Evolutionary conservation across 2,888 invertebrate species (phyloP).

Genomic region (Carpatolechia fugitivella): DNA sequence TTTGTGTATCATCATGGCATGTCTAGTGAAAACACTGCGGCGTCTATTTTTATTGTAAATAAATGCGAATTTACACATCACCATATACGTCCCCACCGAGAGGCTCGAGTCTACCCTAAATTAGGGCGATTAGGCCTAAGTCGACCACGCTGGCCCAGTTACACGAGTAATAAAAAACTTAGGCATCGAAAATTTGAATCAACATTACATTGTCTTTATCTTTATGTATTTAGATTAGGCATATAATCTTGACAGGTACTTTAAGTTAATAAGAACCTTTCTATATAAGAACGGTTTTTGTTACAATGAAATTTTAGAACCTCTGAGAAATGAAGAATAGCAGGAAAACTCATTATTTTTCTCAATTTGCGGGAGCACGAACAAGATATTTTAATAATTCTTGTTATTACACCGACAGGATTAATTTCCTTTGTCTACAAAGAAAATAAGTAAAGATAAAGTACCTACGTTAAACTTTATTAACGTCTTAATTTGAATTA

Average conservation of each 20-base stretch:
- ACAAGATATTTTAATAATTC: constrained; percentile 2
- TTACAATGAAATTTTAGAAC: constrained; percentile 7
- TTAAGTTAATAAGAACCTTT: not conserved
- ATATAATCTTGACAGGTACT: too few species aligned
- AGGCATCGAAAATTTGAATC: too few species aligned
- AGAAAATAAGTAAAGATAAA: not conserved
- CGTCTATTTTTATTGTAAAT: too few species aligned
- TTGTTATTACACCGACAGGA: not conserved
- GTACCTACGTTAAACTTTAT: not conserved
- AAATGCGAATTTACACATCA: too few species aligned
- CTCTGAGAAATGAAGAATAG: constrained; percentile 4
- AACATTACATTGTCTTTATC: too few species aligned
- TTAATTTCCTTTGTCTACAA: not conserved
- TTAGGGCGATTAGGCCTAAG: too few species aligned
- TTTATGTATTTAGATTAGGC: too few species aligned
- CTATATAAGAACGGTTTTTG: not conserved
- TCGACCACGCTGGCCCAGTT: too few species aligned
- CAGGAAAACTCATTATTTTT: constrained; percentile 8
- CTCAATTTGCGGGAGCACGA: constrained; percentile 8
- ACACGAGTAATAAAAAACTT: too few species aligned
- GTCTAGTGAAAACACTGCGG: not conserved
- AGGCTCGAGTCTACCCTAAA: too few species aligned
- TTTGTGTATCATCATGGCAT: not conserved
- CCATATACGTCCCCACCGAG: too few species aligned
- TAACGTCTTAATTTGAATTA: too few species aligned